These are phyloP conservation scores for Maniola hyperantus DNA, from an alignment of 2,888 invertebrate genomes.

Conservation along the genomic window DNA sequence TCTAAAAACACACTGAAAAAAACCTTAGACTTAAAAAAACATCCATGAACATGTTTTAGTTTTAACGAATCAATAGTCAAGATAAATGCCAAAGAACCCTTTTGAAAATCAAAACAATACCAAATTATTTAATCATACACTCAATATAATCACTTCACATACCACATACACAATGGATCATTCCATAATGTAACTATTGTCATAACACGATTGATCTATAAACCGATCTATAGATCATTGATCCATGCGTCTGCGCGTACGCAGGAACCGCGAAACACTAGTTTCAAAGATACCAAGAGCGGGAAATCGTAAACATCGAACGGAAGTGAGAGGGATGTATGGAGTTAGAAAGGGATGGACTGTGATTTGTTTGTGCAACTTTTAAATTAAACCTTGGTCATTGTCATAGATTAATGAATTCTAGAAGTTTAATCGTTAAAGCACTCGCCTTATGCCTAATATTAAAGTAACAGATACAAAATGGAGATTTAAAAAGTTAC, in stretches of 20 bases:
- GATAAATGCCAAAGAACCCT: constrained; percentile 38
- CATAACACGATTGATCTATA: constrained; percentile 33
- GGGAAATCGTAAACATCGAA: constrained; percentile 68
- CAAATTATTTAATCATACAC: constrained; percentile 47
- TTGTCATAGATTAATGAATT: constrained; percentile 46
- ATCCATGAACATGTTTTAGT: no score
- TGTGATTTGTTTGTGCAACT: constrained; percentile 52
- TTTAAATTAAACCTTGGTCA: constrained; percentile 45
- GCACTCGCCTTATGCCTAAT: background rate
- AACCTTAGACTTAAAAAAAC: no score
- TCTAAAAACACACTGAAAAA: no score
- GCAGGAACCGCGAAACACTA: constrained; percentile 56
- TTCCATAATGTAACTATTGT: constrained; percentile 30
- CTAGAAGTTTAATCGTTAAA: background rate
- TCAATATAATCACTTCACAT: constrained; percentile 39
- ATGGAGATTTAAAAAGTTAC: no score
- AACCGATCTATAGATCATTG: constrained; percentile 43
- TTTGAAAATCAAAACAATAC: constrained; percentile 19
- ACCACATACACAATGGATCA: constrained; percentile 46
- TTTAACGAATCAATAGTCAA: no score
- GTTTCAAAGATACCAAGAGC: constrained; percentile 38
- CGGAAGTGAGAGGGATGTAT: constrained; percentile 50
- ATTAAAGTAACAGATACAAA: background rate
- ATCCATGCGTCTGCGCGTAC: constrained; percentile 55
- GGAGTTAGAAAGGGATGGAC: constrained; percentile 49